phyloP scores from a whole-genome alignment of 2,113 vertebrate species.

The Pollachius pollachius region DNA sequence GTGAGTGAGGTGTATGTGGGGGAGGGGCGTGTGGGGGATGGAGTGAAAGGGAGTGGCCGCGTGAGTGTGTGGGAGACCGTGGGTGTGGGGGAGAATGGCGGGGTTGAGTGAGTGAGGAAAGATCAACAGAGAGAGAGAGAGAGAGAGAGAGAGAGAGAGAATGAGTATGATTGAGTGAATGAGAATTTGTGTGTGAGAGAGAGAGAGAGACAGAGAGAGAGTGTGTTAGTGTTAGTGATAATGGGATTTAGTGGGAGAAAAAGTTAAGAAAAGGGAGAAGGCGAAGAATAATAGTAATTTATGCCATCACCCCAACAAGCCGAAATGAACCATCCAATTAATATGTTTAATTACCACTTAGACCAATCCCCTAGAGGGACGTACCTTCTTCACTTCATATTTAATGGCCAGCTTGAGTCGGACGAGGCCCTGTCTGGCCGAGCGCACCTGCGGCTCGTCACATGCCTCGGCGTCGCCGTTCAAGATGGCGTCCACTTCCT shows the following conservation, averaged over 20 bases:
- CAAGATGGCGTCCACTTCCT: conserved; percentile 93
- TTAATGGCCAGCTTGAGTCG: conserved; percentile 95
- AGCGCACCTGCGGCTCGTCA: conserved; percentile 53
- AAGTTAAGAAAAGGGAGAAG: background rate
- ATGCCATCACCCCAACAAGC: background rate
- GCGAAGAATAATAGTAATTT: background rate
- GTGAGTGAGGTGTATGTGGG: too few relatives aligned
- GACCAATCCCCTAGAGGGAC: background rate
- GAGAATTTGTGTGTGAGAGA: too few relatives aligned
- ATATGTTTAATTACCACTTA: background rate
- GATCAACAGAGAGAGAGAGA: too few relatives aligned
- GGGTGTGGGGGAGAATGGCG: background rate
- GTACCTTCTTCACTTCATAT: conserved; percentile 96
- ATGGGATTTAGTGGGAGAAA: background rate
- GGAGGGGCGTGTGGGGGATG: too few relatives aligned
- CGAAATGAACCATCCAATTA: background rate
- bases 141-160: too few relatives aligned
- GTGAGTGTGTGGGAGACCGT: background rate
- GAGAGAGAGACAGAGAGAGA: background rate
- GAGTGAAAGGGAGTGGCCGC: too few relatives aligned
- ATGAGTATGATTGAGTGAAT: too few relatives aligned
- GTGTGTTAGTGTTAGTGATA: too few relatives aligned
- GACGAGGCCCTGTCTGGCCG: conserved; percentile 80
- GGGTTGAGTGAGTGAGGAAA: too few relatives aligned
- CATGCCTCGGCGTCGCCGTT: conserved; percentile 82